Base-by-base conservation (phyloP, 1,140 invertebrate genomes). In the Orussus abietinus region DNA sequence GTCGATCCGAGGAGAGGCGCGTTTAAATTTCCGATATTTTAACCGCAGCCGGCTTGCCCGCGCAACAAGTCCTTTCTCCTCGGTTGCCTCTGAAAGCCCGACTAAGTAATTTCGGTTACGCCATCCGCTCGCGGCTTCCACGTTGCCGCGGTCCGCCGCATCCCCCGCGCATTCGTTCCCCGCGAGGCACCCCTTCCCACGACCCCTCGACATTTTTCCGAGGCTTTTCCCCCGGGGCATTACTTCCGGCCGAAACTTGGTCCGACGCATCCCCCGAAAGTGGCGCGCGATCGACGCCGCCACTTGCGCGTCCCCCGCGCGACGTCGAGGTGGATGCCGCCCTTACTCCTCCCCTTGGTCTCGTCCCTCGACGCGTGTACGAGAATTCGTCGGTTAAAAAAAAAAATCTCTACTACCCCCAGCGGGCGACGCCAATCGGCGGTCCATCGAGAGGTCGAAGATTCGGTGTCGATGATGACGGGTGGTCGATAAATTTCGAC, bases 31-130 rank as follows among this genome's bases (percentile, higher is more conserved):
- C 57, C 59, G 54, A 61, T 66, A 69, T 67, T 66, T 69, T 66
- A 71, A 69, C 62, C 66, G 64, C 62, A 57, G 52, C 57, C 56
- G 64, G 61, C 63, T 67, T 68, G 62, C 51, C 57, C 54, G 60
- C 35, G 69, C 68, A 72, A 72, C 69, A 72, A 72, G 69, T 72
- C 59, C 57, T 71, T 72, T 71, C 66, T 71, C 62, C 66, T 69
- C 66, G 62, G 59, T 70, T 71, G 64, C 55, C 55, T 65, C 61
- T 65, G 64, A 69, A 71, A 69, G 56, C 59, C 50, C 48, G 45
- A 54, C 59, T 62, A 62, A 64, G 66, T 68, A 67, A 69, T 68
- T 70, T 68, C 57, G 61, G 61, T 57, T 62, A 62, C 60, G 57
- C 58, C 63, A 65, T 65, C 55, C 62, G 57, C 55, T 64, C 57